A percentile compares a stretch with the other conserved stretches of the same genome.
Evolutionary conservation across 1,140 invertebrate species (phyloP).

Genomic region (Pomphorhynchus laevis): DNA sequence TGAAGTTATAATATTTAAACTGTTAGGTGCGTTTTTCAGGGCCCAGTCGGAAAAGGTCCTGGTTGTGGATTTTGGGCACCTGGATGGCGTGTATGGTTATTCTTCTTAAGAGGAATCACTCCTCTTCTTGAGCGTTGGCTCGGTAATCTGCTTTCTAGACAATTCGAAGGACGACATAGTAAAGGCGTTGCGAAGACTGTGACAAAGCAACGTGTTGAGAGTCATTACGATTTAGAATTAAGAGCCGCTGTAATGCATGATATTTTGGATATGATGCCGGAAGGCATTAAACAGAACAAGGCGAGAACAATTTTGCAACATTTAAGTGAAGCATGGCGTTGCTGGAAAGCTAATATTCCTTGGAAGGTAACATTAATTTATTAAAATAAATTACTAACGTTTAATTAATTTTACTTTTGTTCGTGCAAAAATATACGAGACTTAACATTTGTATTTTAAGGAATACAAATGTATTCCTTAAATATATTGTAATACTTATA

Average conservation of each 20-base stretch:
- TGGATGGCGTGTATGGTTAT: slow-evolving; percentile 93
- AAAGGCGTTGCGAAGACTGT: slow-evolving; percentile 97
- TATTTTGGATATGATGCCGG: slow-evolving; percentile 99
- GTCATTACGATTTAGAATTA: slow-evolving; percentile 89
- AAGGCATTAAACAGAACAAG: slow-evolving; percentile 98
- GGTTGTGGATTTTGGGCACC: slow-evolving; percentile 97
- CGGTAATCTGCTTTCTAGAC: slow-evolving; percentile 72
- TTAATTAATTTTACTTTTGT: background rate
- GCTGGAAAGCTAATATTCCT: slow-evolving; percentile 98
- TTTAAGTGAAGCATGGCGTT: slow-evolving; percentile 89
- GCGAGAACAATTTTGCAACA: slow-evolving; percentile 90
- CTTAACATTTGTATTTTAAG: too few species aligned
- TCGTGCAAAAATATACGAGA: too few species aligned
- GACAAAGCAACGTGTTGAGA: slow-evolving; percentile 91
- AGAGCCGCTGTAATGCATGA: slow-evolving; percentile 96
- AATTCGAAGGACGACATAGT: slow-evolving; percentile 90
- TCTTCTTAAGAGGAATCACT: slow-evolving; percentile 94
- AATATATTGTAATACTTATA: too few species aligned
- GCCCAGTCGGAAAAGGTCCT: slow-evolving; percentile 83
- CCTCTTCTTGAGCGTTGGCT: slow-evolving; percentile 83
- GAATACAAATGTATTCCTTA: too few species aligned
- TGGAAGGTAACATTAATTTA: slow-evolving; percentile 40
- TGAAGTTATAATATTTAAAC: background rate
- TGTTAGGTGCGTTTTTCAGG: slow-evolving; percentile 23
- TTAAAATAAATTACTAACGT: background rate